These are phyloP conservation scores for Emmelina monodactyla DNA, from an alignment of 2,888 invertebrate species.

Conservation along the genomic window DNA sequence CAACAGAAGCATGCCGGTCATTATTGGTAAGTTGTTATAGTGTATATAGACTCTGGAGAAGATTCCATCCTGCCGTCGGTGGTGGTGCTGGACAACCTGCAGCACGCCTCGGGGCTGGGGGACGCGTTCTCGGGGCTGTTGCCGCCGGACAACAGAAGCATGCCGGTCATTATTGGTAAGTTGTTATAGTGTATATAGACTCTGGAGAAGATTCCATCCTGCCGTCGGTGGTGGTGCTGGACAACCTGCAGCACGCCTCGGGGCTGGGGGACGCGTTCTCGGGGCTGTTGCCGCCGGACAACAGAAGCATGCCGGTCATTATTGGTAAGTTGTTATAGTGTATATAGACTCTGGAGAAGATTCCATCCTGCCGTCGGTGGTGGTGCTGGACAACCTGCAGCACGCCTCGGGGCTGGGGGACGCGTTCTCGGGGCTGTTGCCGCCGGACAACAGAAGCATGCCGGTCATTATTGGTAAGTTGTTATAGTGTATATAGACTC, in stretches of 20 bases:
- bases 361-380: constrained; percentile 87
- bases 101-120: constrained; percentile 89
- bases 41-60: too few relatives aligned
- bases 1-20: constrained; percentile 84
- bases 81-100: constrained; percentile 94
- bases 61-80: constrained; percentile 86
- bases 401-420: constrained; percentile 92
- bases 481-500: too few relatives aligned
- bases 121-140: constrained; percentile 91
- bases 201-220: constrained; percentile 78
- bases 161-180: constrained; percentile 85
- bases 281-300: constrained; percentile 84
- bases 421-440: constrained; percentile 87
- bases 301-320: constrained; percentile 86
- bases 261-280: constrained; percentile 92
- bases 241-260: constrained; percentile 93
- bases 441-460: constrained; percentile 80
- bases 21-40: constrained; percentile 71
- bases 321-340: constrained; percentile 68
- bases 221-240: constrained; percentile 93
- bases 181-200: too few relatives aligned
- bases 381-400: constrained; percentile 94
- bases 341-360: too few relatives aligned
- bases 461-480: constrained; percentile 83
- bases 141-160: constrained; percentile 80